A percentile compares a stretch with the other conserved stretches of the same genome.
Evolutionary conservation across 2,113 vertebrate species (phyloP).

Genomic region (Pangasianodon hypophthalmus): DNA sequence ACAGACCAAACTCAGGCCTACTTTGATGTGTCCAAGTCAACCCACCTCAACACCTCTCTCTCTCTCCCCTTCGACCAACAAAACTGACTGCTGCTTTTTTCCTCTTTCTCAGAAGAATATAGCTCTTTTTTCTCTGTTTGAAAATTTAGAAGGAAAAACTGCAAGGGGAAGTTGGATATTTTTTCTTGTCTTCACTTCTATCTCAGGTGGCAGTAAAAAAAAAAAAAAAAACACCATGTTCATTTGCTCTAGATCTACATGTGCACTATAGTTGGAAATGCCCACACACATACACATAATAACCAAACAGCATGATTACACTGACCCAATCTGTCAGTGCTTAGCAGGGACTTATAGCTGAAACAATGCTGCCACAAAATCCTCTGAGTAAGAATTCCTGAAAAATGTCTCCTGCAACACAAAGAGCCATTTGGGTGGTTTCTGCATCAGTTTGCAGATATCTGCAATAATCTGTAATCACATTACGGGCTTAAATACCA

Average conservation of each 20-base stretch:
- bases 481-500: slow-evolving; percentile 55
- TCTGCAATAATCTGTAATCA: slow-evolving; percentile 55
- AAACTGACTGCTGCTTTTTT: slow-evolving; percentile 58
- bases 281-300: slow-evolving; percentile 47
- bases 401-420: slow-evolving; percentile 52
- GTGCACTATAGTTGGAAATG: slow-evolving; percentile 26
- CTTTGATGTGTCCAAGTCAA: slow-evolving; percentile 71
- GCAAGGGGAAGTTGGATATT: background rate
- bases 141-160: slow-evolving; percentile 14
- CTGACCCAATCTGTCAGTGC: slow-evolving; percentile 55
- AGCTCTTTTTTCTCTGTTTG: slow-evolving; percentile 51
- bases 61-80: slow-evolving; percentile 7
- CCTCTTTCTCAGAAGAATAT: slow-evolving; percentile 62
- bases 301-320: slow-evolving; percentile 40
- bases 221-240: background rate
- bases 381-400: slow-evolving; percentile 47
- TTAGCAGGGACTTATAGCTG: slow-evolving; percentile 46
- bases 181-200: slow-evolving; percentile 53
- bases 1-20: slow-evolving; percentile 62
- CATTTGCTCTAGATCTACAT: background rate
- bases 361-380: slow-evolving; percentile 52
- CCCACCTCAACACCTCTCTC: slow-evolving; percentile 15
- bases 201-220: background rate
- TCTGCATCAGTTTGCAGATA: slow-evolving; percentile 49
- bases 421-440: slow-evolving; percentile 61